Conservation (phyloP, 1,140 invertebrate species). For the Trinorchestia longiramus region DNA sequence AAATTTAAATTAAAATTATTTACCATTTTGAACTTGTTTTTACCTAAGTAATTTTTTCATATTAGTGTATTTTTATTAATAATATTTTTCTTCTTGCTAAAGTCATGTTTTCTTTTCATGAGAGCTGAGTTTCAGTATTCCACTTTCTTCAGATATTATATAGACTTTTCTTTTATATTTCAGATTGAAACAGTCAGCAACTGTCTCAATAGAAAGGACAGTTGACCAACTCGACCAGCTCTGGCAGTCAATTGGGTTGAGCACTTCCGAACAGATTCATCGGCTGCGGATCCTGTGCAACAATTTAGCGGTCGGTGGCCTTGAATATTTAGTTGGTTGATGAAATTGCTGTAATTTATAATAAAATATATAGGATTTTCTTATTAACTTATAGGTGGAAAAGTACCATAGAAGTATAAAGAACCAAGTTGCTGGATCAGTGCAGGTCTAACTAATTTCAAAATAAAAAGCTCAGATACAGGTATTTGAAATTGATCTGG, state of each 20-base stretch:
- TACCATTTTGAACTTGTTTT: too few species aligned
- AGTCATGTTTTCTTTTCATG: too few species aligned
- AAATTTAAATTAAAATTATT: too few species aligned
- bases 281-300: neutral
- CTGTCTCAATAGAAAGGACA: neutral
- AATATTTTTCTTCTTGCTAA: too few species aligned
- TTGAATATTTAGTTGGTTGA: neutral
- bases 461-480: too few species aligned
- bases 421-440: neutral
- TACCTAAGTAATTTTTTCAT: too few species aligned
- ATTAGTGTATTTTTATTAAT: too few species aligned
- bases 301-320: neutral
- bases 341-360: neutral
- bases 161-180: neutral
- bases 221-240: neutral
- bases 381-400: neutral
- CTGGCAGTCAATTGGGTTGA: constrained; percentile 16
- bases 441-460: too few species aligned
- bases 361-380: neutral
- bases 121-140: neutral
- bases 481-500: too few species aligned
- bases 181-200: neutral
- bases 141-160: neutral
- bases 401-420: neutral
- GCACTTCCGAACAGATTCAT: neutral